Evolutionary conservation across 2,888 invertebrate species (phyloP).

Genomic region (Eutolmus rufibarbis): DNA sequence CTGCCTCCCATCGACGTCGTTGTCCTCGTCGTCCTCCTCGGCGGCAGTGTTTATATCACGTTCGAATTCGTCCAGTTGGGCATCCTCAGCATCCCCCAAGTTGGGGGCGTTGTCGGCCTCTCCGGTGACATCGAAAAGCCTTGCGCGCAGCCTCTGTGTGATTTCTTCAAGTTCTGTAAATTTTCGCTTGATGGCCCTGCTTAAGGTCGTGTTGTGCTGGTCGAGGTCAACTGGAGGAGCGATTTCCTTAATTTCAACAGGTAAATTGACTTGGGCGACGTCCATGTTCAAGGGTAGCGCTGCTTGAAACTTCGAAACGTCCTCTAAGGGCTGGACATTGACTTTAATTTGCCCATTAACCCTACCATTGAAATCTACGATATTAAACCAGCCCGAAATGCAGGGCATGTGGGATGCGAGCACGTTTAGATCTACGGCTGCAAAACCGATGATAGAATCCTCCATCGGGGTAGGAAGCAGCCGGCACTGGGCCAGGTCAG

Average conservation of each 20-base stretch:
- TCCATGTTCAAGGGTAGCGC: neutral
- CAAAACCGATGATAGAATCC: conserved; percentile 69
- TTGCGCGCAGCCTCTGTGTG: conserved; percentile 67
- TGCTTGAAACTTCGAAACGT: conserved; percentile 50
- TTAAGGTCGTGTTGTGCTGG: conserved; percentile 59
- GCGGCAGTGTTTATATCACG: conserved; percentile 65
- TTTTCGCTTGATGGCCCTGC: conserved; percentile 67
- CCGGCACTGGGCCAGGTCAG: conserved; percentile 58
- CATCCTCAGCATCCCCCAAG: conserved; percentile 45
- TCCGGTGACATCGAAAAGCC: conserved; percentile 68
- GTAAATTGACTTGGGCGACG: conserved; percentile 8
- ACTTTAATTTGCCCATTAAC: conserved; percentile 71
- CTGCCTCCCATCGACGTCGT: conserved; percentile 10
- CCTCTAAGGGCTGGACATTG: conserved; percentile 66
- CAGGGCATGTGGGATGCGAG: conserved; percentile 63
- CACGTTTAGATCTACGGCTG: conserved; percentile 67
- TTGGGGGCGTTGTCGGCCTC: conserved; percentile 62
- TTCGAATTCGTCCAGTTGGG: conserved; percentile 65
- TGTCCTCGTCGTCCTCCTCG: conserved; percentile 42
- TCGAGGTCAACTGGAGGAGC: conserved; percentile 48
- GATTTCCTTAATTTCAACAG: conserved; percentile 44
- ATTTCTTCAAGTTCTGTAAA: conserved; percentile 71
- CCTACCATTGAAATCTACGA: conserved; percentile 68
- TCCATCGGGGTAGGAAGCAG: conserved; percentile 64
- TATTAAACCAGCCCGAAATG: conserved; percentile 71